Conservation (phyloP, 1,140 invertebrate species). For the Protaetia brevitarsis region DNA sequence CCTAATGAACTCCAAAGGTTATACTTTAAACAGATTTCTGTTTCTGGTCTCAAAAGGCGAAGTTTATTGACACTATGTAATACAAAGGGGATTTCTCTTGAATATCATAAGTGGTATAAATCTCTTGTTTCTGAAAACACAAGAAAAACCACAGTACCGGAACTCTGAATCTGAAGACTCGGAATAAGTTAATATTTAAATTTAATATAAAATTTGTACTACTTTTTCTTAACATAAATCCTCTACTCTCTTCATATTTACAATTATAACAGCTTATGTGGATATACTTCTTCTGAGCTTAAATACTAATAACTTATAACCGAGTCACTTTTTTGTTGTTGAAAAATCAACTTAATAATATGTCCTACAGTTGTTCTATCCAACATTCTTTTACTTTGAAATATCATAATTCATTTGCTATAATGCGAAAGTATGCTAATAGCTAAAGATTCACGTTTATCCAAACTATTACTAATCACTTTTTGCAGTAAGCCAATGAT, state of each 20-base stretch:
- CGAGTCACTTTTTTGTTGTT: too few species aligned
- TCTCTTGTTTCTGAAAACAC: background rate
- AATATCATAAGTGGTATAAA: background rate
- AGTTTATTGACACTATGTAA: background rate
- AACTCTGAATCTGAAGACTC: background rate
- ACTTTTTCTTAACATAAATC: background rate
- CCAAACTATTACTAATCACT: too few species aligned
- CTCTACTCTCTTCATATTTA: background rate
- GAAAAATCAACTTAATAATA: too few species aligned
- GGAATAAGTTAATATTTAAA: background rate
- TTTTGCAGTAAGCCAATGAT: too few species aligned
- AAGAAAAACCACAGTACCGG: background rate
- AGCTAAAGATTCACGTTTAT: too few species aligned
- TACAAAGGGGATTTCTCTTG: background rate
- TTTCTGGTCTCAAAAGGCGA: background rate
- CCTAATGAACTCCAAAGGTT: background rate
- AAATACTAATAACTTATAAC: too few species aligned
- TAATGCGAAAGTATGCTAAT: too few species aligned
- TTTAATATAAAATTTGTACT: background rate
- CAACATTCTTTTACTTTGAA: too few species aligned
- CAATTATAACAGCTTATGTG: too few species aligned
- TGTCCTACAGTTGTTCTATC: too few species aligned
- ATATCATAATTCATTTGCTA: too few species aligned
- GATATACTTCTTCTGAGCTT: too few species aligned
- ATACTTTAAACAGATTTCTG: background rate